phyloP scores from a whole-genome alignment of 2,888 invertebrate genomes.

The Neria commutata region DNA sequence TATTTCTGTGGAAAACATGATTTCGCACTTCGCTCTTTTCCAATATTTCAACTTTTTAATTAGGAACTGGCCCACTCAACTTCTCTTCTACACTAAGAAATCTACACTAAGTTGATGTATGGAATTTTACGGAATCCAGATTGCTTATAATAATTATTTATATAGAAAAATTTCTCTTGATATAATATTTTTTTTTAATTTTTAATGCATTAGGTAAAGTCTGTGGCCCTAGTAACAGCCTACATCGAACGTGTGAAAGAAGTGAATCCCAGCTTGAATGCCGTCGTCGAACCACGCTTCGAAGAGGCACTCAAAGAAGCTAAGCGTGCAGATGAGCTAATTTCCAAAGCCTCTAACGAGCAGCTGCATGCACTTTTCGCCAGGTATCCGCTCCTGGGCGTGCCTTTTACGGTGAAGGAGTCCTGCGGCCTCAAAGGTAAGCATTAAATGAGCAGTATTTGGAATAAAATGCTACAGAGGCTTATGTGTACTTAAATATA shows the following conservation, averaged over 20 bases:
- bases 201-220: conserved; percentile 63
- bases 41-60: too few relatives aligned
- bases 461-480: background rate
- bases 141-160: background rate
- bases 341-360: conserved; percentile 30
- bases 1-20: too few relatives aligned
- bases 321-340: conserved; percentile 64
- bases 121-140: background rate
- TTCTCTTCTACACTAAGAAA: too few relatives aligned
- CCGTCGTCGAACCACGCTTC: conserved; percentile 72
- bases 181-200: background rate
- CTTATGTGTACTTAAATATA: conserved; percentile 43
- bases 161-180: background rate
- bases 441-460: conserved; percentile 26
- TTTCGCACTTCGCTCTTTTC: too few relatives aligned
- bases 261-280: conserved; percentile 73
- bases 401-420: conserved; percentile 84
- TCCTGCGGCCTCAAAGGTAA: conserved; percentile 76
- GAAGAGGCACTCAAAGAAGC: conserved; percentile 71
- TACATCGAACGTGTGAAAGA: conserved; percentile 71
- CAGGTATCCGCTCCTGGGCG: conserved; percentile 75
- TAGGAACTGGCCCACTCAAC: too few relatives aligned
- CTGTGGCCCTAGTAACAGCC: conserved; percentile 66
- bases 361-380: conserved; percentile 40
- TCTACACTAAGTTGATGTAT: too few relatives aligned